Conservation (phyloP, 2,113 vertebrate genomes). For the Petromus typicus region DNA sequence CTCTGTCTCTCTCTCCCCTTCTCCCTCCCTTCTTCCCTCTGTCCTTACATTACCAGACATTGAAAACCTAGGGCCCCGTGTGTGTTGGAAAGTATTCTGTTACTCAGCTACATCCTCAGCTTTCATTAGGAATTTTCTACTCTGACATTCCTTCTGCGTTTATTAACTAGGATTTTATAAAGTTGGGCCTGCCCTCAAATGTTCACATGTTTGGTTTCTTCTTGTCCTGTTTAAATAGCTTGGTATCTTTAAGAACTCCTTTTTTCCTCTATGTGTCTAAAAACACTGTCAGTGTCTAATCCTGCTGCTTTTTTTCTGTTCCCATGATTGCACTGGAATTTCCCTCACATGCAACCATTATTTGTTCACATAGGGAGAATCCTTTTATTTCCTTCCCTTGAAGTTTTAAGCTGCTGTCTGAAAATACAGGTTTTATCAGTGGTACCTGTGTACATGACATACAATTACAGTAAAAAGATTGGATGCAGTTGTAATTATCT, state of each 20-base stretch:
- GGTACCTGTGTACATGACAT: background rate
- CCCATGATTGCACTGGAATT: background rate
- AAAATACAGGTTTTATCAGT: constrained; percentile 17
- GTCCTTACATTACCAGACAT: background rate
- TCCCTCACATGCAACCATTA: background rate
- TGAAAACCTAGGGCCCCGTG: background rate
- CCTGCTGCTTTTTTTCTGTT: background rate
- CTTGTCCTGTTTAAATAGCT: background rate
- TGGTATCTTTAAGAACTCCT: background rate
- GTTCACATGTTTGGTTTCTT: background rate
- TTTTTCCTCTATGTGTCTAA: background rate
- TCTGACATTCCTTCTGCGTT: background rate
- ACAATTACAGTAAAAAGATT: background rate
- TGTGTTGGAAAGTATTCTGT: background rate
- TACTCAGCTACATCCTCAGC: background rate
- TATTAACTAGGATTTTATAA: constrained; percentile 39
- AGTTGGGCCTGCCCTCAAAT: background rate
- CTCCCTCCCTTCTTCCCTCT: background rate
- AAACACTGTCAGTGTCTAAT: background rate
- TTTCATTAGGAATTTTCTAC: background rate
- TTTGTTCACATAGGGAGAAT: constrained; percentile 30
- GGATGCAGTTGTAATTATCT: background rate
- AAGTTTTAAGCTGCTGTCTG: background rate
- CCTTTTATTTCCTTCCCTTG: background rate
- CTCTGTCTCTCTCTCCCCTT: background rate